phyloP scores from a whole-genome alignment of 2,113 vertebrate species.

The Taurulus bubalis region DNA sequence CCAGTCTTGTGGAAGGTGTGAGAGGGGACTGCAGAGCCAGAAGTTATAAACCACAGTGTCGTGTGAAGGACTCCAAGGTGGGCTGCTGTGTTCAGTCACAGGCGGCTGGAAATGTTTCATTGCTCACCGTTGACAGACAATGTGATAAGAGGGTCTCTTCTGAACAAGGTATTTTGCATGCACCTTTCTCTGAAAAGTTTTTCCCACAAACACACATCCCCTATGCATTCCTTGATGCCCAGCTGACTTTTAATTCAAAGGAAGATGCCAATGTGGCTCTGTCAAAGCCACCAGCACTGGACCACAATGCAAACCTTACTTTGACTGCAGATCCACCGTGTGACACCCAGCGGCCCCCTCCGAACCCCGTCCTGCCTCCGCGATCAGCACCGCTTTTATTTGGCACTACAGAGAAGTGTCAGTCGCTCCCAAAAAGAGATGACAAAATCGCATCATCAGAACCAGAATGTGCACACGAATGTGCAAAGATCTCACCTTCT shows the following conservation, averaged over 20 bases:
- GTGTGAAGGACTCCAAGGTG: constrained; percentile 4
- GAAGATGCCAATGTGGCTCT: constrained; percentile 4
- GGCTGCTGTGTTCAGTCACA: constrained; percentile 3
- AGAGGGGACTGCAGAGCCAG: neutral
- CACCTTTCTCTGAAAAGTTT: neutral
- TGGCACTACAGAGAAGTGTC: neutral
- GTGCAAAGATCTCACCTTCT: constrained; percentile 54
- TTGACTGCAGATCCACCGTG: constrained; percentile 22
- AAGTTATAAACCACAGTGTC: neutral
- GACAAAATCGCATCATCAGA: neutral
- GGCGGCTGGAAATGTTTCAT: neutral
- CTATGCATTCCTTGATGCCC: neutral
- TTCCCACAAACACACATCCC: neutral
- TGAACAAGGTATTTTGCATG: constrained; percentile 6
- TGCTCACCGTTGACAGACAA: neutral
- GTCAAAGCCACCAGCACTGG: constrained; percentile 50
- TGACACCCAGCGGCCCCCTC: constrained; percentile 5
- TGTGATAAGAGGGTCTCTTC: neutral
- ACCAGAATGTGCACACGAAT: neutral
- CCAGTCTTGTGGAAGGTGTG: neutral
- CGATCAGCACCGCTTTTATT: constrained; percentile 20
- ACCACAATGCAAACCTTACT: constrained; percentile 71
- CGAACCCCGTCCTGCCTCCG: neutral
- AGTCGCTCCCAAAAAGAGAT: constrained; percentile 1
- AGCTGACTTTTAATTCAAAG: constrained; percentile 22